These are phyloP conservation scores for Drosophila falleni DNA, from an alignment of 2,888 invertebrate genomes.

Conservation along the genomic window DNA sequence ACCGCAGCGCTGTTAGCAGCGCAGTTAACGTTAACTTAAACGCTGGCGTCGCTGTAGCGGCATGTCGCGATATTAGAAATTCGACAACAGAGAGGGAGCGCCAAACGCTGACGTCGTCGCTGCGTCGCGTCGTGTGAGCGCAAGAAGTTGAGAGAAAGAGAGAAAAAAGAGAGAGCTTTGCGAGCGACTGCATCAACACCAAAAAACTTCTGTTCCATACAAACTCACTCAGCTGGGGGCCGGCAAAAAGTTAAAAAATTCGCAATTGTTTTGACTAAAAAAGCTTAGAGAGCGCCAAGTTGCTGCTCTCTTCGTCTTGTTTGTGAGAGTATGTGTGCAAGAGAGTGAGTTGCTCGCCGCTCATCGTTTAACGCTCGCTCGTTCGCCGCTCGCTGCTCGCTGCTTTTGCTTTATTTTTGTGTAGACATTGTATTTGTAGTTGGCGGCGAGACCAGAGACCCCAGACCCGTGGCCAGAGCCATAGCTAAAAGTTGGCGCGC, in stretches of 20 bases:
- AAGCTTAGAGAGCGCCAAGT: constrained; percentile 68
- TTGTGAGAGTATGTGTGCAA: constrained; percentile 22
- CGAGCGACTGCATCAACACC: constrained; percentile 67
- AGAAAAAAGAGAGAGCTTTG: constrained; percentile 45
- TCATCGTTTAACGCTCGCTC: constrained; percentile 11
- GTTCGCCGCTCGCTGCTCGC: constrained; percentile 50
- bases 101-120: constrained; percentile 23
- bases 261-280: constrained; percentile 80
- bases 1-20: constrained; percentile 46
- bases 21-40: constrained; percentile 32
- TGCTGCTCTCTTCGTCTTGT: constrained; percentile 5
- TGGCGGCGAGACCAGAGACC: constrained; percentile 69
- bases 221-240: constrained; percentile 50
- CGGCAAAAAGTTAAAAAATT: constrained; percentile 72
- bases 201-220: constrained; percentile 46
- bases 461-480: constrained; percentile 65
- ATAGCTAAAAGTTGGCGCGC: constrained; percentile 72
- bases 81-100: constrained; percentile 40
- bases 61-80: constrained; percentile 62
- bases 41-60: constrained; percentile 28
- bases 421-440: constrained; percentile 67
- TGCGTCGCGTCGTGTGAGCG: constrained; percentile 16
- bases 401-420: constrained; percentile 47
- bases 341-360: constrained; percentile 16
- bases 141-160: constrained; percentile 4